Evolutionary conservation across 2,888 invertebrate genomes (phyloP).

Genomic region (Amblyteles armatorius): DNA sequence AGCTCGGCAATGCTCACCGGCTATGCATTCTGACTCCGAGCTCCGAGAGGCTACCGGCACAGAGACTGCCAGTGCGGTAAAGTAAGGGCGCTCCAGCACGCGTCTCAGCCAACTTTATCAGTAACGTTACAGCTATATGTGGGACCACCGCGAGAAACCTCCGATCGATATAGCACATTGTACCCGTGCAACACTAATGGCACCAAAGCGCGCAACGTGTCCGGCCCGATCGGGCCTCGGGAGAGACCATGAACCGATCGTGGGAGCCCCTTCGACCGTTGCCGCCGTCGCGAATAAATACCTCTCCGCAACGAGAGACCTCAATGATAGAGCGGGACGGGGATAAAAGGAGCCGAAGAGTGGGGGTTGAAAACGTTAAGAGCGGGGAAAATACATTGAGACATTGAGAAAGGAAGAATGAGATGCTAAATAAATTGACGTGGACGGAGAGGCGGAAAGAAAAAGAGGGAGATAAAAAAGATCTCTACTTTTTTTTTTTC

Average conservation of each 20-base stretch:
- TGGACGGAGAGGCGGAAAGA: conserved; percentile 7
- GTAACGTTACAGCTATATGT: conserved; percentile 27
- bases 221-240: conserved; percentile 54
- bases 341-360: conserved; percentile 30
- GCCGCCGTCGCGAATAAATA: conserved; percentile 70
- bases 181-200: conserved; percentile 49
- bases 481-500: conserved; percentile 21
- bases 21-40: conserved; percentile 63
- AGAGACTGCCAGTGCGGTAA: conserved; percentile 14
- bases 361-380: background rate
- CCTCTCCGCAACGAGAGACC: conserved; percentile 48
- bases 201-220: conserved; percentile 64
- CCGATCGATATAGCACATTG: conserved; percentile 52
- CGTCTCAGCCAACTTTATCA: conserved; percentile 13
- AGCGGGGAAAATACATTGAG: conserved; percentile 51
- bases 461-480: conserved; percentile 46
- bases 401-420: conserved; percentile 62
- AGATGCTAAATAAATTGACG: conserved; percentile 54
- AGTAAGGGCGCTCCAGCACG: conserved; percentile 51
- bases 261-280: conserved; percentile 77
- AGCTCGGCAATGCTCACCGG: conserved; percentile 56
- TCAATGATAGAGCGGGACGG: conserved; percentile 62
- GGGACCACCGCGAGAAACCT: conserved; percentile 36
- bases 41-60: conserved; percentile 46
- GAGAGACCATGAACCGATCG: conserved; percentile 81